Evolutionary conservation across 2,113 vertebrate species (phyloP).

Genomic region (Puma concolor): DNA sequence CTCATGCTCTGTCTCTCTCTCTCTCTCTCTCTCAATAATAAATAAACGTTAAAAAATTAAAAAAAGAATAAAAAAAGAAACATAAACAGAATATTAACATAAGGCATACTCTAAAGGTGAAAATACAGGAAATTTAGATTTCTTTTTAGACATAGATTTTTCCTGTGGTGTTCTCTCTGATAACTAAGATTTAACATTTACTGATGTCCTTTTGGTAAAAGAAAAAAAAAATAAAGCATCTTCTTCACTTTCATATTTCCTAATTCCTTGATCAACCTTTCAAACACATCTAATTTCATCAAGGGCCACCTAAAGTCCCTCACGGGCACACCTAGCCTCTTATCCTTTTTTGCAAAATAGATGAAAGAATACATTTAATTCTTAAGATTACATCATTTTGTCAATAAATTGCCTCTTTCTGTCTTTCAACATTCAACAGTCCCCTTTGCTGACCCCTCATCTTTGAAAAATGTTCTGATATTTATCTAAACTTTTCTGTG

Average conservation of each 20-base stretch:
- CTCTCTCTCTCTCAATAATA: too few species aligned
- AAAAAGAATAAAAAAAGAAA: background rate
- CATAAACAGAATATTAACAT: background rate
- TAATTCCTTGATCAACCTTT: background rate
- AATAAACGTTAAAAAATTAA: too few species aligned
- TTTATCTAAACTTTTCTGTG: slow-evolving; percentile 77
- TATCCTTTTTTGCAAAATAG: slow-evolving; percentile 74
- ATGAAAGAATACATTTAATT: slow-evolving; percentile 79
- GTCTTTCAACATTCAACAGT: slow-evolving; percentile 21
- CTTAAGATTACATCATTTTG: slow-evolving; percentile 62
- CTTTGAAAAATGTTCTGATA: slow-evolving; percentile 77
- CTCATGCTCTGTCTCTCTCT: too few species aligned
- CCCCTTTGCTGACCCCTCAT: slow-evolving; percentile 64
- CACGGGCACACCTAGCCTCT: background rate
- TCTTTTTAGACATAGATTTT: background rate
- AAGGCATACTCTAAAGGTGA: background rate
- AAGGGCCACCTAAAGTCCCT: slow-evolving; percentile 59
- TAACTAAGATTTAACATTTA: slow-evolving; percentile 3
- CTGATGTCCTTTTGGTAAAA: background rate
- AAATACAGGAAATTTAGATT: background rate
- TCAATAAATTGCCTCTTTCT: slow-evolving; percentile 74
- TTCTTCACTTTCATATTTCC: slow-evolving; percentile 18
- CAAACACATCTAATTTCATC: slow-evolving; percentile 59
- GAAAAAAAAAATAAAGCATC: background rate
- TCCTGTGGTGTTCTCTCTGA: background rate